Evolutionary conservation across 2,888 invertebrate species (phyloP).

Genomic region (Sarcophaga variegata): DNA sequence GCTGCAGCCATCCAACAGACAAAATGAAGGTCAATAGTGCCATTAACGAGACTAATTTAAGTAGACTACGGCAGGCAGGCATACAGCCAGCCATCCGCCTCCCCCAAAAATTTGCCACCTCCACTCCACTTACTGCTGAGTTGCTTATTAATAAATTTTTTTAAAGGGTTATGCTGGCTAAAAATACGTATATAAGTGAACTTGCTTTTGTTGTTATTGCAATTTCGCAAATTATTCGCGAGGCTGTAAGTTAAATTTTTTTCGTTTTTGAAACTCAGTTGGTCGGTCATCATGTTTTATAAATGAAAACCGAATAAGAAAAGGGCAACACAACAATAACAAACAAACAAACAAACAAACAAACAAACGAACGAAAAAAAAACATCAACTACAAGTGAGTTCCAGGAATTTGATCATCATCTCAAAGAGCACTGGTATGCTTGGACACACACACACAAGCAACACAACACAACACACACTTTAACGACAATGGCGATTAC

Average conservation of each 20-base stretch:
- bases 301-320: constrained; percentile 26
- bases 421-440: constrained; percentile 64
- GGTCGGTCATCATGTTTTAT: constrained; percentile 71
- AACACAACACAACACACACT: neutral
- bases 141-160: neutral
- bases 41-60: constrained; percentile 8
- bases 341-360: neutral
- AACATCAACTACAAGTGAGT: constrained; percentile 68
- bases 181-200: constrained; percentile 5
- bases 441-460: constrained; percentile 68
- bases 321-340: neutral
- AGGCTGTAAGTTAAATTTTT: constrained; percentile 5
- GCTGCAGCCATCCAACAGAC: neutral
- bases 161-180: neutral
- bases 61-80: neutral
- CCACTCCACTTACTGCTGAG: neutral
- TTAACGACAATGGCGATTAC: constrained; percentile 4
- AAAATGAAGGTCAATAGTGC: neutral
- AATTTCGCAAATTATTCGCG: neutral
- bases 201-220: neutral
- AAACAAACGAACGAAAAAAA: neutral
- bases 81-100: neutral
- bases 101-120: neutral
- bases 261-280: constrained; percentile 48
- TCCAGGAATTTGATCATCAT: constrained; percentile 78